Conservation (phyloP, 2,797 vertebrate species). For the Thamnophis elegans region DNA sequence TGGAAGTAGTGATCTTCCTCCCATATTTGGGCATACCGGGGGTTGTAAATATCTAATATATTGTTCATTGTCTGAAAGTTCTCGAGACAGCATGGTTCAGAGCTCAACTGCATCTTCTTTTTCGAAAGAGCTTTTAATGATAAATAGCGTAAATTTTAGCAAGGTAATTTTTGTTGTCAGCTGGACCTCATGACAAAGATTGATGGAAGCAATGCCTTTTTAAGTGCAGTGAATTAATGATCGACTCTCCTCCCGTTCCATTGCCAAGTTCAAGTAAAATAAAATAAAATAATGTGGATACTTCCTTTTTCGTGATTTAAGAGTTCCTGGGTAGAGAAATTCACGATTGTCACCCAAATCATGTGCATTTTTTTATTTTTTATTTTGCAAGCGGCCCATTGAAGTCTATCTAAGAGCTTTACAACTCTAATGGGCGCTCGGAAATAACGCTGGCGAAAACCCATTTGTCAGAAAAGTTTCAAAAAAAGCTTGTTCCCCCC, state of each 20-base stretch:
- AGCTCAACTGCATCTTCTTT: conserved; percentile 59
- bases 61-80: conserved; percentile 55
- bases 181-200: conserved; percentile 61
- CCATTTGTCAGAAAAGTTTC: not conserved
- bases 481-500: not conserved
- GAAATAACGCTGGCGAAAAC: not conserved
- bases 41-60: no score
- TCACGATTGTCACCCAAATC: not conserved
- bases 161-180: conserved; percentile 66
- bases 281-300: conserved; percentile 49
- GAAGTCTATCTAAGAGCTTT: not conserved
- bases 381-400: not conserved
- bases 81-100: conserved; percentile 63
- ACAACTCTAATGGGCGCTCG: no score
- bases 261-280: conserved; percentile 48
- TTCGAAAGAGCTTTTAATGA: conserved; percentile 62
- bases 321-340: conserved; percentile 27
- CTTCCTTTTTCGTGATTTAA: conserved; percentile 63
- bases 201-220: conserved; percentile 61
- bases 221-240: conserved; percentile 63
- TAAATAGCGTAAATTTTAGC: conserved; percentile 62
- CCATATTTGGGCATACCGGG: no score
- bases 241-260: conserved; percentile 33
- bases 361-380: not conserved
- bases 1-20: no score